Base-by-base conservation (phyloP, 2,797 vertebrate genomes). In the Periophthalmus magnuspinnatus region DNA sequence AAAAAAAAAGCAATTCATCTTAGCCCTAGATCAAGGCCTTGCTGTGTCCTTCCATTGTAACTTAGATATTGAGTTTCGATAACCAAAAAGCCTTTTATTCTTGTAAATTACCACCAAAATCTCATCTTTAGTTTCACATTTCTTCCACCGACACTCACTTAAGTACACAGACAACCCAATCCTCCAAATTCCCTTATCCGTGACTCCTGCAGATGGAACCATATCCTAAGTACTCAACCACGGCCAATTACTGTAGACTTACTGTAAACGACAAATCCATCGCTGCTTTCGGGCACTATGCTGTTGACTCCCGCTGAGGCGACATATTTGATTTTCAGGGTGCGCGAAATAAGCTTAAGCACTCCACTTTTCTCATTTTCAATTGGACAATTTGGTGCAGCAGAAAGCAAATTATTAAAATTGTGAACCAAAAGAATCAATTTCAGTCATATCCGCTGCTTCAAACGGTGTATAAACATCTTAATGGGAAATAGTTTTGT, bases 211-310 rank as follows among this genome's bases (percentile, higher is more conserved):
- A 41, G 68, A 86, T 75, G 65, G 76, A 82, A 82, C 78, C 38
- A 79, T 72, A 67, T 69, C 79, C 76, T 82, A 83, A 88, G 78
- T 72, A 67, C 79, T 84, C 83, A 82, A 80, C 81, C 81, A 66
- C 77, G 84, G 78, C 84, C 83, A 78, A 86, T 91, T 91, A 84
- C 77, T 69, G 80, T 86, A 88, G 84, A 87, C 77, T 84, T 82
- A 86, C 80, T 81, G 84, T 86, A 81, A 83, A 85, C 85, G 66
- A 85, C 77, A 77, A 90, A 90, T 84, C 83, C 77, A 78, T 87
- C 78, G 66, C 65, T 78, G 83, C 69, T 65, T 64, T 69, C 78
- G 73, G 52, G 28, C 74, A 76, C 69, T 69, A 68, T 81, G 78
- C 74, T 75, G 80, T 68, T 68, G 77, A 76, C 82, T 75, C 83